Base-by-base conservation (phyloP, 2,113 vertebrate genomes). In the Amazona vittata region DNA sequence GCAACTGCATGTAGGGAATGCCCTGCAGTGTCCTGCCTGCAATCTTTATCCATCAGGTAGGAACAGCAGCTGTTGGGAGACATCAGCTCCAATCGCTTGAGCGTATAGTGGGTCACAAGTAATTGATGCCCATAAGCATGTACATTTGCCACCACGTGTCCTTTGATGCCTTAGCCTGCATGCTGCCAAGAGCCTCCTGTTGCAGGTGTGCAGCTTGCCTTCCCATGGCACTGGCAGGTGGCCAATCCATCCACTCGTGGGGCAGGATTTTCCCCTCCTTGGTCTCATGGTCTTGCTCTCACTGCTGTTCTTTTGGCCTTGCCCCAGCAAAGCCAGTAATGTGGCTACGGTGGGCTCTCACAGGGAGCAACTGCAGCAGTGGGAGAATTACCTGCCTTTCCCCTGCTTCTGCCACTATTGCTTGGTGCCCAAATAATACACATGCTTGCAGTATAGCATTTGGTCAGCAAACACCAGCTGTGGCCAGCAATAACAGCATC, bases 401-500 rank as follows among this genome's bases (percentile, higher is more conserved):
- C 24, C 25, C 26, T 0, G 0, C 62, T 62, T 33, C 55, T 52
- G 20, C 17, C 4, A 0, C 19, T 3, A 0, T 2, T 47, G 43
- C 11, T 43, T 35, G 65, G 41, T 11, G 13, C 41, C n/a, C 60
- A 18, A 25, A 11, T 43, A 33, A 2, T 8, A 7, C 3, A 11
- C 0, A 2, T 41, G 60, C 41, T 12, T 0, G 1, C 50, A 37
- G 15, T 1, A 15, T n/a, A 22, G 62, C n/a, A 33, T 35, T 35
- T 1, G 0, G 39, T n/a, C 44, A 67, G 62, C 25, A 7, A 37
- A 5, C 3, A 17, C 52, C 35, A 57, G 62, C 50, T 31, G 13
- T 1, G 0, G 50, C 46, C 82, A 43, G 62, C 5, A 0, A 0
- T 5, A 5, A 2, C 73, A 24, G 64, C 43, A 5, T 19, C 6